Evolutionary conservation across 1,140 invertebrate species (phyloP).

Genomic region (Ceratina japonica): DNA sequence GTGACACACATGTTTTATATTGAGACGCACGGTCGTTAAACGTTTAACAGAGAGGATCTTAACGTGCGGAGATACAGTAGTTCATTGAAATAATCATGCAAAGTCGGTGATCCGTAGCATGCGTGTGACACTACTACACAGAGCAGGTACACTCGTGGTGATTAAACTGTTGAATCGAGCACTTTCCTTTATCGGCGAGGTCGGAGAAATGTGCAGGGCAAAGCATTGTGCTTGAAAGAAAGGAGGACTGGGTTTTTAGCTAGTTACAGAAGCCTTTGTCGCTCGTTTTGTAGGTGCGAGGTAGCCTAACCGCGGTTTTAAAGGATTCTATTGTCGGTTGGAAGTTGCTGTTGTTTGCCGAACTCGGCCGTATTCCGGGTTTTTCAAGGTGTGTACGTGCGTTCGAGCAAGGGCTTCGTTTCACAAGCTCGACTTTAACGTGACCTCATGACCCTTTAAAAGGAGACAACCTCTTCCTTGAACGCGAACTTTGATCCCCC

Average conservation of each 20-base stretch:
- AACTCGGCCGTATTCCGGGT: constrained; percentile 3
- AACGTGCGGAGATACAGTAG: too few species aligned
- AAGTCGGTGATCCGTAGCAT: not conserved
- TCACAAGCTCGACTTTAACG: constrained; percentile 38
- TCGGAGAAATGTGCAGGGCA: not conserved
- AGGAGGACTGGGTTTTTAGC: not conserved
- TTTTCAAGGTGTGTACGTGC: constrained; percentile 11
- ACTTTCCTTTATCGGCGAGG: not conserved
- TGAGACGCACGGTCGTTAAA: not conserved
- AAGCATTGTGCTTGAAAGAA: constrained; percentile 18
- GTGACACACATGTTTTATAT: too few species aligned
- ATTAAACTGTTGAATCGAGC: constrained; percentile 11
- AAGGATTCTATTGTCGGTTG: constrained; percentile 20
- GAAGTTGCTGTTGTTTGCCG: not conserved
- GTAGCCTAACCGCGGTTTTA: constrained; percentile 1
- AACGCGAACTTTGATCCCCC: constrained; percentile 12
- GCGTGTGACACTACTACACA: not conserved
- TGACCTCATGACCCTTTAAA: constrained; percentile 49
- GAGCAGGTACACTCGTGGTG: not conserved
- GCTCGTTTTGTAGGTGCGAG: constrained; percentile 1
- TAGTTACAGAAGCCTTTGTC: constrained; percentile 7
- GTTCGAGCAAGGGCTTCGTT: constrained; percentile 7
- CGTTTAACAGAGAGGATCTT: too few species aligned
- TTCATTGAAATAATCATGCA: constrained; percentile 2
- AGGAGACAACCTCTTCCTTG: constrained; percentile 17